Evolutionary conservation across 2,888 invertebrate genomes (phyloP).

Genomic region (Pseudococcus viburni): DNA sequence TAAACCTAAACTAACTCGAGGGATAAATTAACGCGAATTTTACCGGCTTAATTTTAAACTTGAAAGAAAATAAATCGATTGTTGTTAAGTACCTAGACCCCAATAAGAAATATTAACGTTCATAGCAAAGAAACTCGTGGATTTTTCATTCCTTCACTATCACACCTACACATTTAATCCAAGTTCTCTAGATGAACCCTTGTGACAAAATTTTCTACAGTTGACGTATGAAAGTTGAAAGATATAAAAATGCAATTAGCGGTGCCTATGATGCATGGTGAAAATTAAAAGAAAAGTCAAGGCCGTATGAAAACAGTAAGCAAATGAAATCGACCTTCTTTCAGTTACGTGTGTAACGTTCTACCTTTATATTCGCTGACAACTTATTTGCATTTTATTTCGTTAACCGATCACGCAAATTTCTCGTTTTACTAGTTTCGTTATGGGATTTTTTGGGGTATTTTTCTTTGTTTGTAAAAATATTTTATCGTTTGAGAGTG

Average conservation of each 20-base stretch:
- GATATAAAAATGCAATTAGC: slow-evolving; percentile 38
- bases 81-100: background rate
- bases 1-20: background rate
- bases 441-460: slow-evolving; percentile 20
- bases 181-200: background rate
- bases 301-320: slow-evolving; percentile 33
- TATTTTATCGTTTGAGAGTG: slow-evolving; percentile 5
- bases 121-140: background rate
- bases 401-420: slow-evolving; percentile 49
- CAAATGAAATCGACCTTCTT: slow-evolving; percentile 50
- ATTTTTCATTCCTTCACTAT: background rate
- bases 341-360: slow-evolving; percentile 19
- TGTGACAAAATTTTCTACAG: background rate
- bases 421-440: slow-evolving; percentile 41
- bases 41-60: background rate
- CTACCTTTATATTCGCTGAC: slow-evolving; percentile 42
- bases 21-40: slow-evolving; percentile 8
- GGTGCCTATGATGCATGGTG: slow-evolving; percentile 18
- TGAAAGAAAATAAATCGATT: slow-evolving; percentile 10
- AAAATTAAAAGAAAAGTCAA: slow-evolving; percentile 42
- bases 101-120: background rate
- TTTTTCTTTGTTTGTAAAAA: slow-evolving; percentile 27
- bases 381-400: slow-evolving; percentile 53
- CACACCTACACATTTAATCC: background rate
- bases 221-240: background rate